Evolutionary conservation across 1,140 invertebrate species (phyloP).

Genomic region (Drosophila cardini): DNA sequence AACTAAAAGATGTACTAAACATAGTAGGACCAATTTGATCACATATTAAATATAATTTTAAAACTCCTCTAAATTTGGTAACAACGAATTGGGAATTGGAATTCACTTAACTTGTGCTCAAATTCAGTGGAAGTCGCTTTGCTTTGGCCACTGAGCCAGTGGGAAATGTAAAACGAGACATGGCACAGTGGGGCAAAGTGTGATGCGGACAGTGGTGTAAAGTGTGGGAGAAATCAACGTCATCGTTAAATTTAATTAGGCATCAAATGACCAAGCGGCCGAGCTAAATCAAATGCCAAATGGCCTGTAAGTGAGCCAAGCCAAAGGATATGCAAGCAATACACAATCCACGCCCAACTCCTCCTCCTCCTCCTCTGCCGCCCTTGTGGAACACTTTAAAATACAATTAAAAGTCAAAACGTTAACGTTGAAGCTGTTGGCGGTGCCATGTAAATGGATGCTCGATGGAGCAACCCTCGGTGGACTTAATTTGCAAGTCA

Average conservation of each 20-base stretch:
- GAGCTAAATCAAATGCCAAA: conserved; percentile 78
- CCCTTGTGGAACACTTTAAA: conserved; percentile 70
- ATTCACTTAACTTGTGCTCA: background rate
- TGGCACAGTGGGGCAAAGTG: conserved; percentile 7
- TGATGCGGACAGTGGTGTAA: conserved; percentile 2
- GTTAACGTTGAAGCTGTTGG: conserved; percentile 47
- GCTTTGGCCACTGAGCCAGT: background rate
- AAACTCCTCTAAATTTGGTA: too few relatives aligned
- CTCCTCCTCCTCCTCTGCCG: background rate
- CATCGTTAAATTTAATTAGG: conserved; percentile 84
- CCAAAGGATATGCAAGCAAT: background rate
- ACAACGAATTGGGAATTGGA: background rate
- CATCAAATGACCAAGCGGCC: conserved; percentile 76
- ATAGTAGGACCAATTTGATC: too few relatives aligned
- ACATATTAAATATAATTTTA: too few relatives aligned
- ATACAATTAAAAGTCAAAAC: conserved; percentile 81
- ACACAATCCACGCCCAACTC: background rate
- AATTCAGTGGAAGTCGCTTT: background rate
- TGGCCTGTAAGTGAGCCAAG: conserved; percentile 68
- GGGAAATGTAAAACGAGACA: conserved; percentile 60
- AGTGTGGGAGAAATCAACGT: conserved; percentile 63
- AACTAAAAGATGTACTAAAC: too few relatives aligned
- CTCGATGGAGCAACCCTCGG: conserved; percentile 68
- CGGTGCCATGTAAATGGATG: conserved; percentile 67
- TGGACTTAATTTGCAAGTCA: conserved; percentile 65